Percentiles rank a stretch among this genome's conserved stretches.
Conservation (phyloP, 1,140 invertebrate genomes). For the Musca vetustissima region DNA sequence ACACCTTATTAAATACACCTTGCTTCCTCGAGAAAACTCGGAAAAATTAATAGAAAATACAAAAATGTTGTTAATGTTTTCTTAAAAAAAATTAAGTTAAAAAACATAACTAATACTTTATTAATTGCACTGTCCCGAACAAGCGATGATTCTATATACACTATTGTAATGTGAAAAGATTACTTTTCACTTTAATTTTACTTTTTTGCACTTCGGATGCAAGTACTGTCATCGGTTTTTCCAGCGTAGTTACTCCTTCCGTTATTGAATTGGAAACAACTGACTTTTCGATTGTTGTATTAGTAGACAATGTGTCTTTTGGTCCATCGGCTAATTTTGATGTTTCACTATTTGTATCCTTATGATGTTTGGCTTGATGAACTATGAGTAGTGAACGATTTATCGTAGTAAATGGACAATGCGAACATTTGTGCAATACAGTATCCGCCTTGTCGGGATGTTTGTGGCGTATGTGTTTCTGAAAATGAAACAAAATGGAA, state of each 20-base stretch:
- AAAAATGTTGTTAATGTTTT: no score
- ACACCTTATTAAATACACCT: no score
- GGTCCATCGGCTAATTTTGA: not conserved
- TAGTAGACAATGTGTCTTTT: not conserved
- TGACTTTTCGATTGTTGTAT: not conserved
- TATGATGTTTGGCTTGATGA: constrained; percentile 48
- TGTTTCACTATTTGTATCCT: not conserved
- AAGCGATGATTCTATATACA: no score
- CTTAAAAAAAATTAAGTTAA: no score
- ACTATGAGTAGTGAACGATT: constrained; percentile 46
- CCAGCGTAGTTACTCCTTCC: not conserved
- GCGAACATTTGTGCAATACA: constrained; percentile 44
- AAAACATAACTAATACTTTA: no score
- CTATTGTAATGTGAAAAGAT: constrained; percentile 19
- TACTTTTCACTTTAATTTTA: constrained; percentile 42
- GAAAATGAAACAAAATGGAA: constrained; percentile 13
- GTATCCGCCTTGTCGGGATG: constrained; percentile 47
- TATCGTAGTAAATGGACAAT: constrained; percentile 45
- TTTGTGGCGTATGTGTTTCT: constrained; percentile 48
- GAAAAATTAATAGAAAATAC: no score
- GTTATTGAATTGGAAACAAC: not conserved
- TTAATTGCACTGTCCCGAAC: constrained; percentile 3
- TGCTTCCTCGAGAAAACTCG: no score
- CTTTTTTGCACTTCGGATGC: constrained; percentile 21
- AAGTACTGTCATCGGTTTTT: no score